Conservation (phyloP, 2,888 invertebrate genomes). For the Hyposoter didymator region DNA sequence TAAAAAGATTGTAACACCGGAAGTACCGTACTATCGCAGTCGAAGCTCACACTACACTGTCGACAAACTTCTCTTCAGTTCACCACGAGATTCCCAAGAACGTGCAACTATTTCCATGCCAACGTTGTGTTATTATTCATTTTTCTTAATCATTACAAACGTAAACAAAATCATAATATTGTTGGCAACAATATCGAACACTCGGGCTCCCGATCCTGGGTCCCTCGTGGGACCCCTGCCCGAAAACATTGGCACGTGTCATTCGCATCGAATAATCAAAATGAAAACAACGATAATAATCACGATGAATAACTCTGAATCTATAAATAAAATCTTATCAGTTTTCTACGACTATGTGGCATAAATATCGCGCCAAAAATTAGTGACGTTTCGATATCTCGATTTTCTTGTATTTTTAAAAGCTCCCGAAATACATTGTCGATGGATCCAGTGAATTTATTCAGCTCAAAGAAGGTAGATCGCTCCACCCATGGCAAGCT, state of each 20-base stretch:
- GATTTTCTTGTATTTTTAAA: background rate
- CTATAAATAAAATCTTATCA: background rate
- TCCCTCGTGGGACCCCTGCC: background rate
- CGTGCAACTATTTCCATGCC: conserved; percentile 12
- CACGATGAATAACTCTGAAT: background rate
- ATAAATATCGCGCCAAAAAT: no score
- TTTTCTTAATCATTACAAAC: background rate
- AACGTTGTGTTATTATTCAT: background rate
- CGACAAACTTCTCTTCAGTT: conserved; percentile 63
- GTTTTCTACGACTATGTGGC: background rate
- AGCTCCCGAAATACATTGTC: background rate
- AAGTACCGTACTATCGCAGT: conserved; percentile 69
- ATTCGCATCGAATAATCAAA: background rate
- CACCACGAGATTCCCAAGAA: conserved; percentile 48
- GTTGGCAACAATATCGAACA: background rate
- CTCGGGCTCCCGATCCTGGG: background rate
- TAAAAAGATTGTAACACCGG: conserved; percentile 76
- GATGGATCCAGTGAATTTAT: background rate
- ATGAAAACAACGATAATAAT: background rate
- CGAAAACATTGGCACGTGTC: background rate
- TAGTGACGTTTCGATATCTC: background rate
- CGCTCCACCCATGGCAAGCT: no score
- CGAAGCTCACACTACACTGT: conserved; percentile 53
- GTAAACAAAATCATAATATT: background rate
- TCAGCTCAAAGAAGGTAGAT: background rate